Evolutionary conservation across 2,797 vertebrate species (phyloP).

Genomic region (Vespertilio murinus): DNA sequence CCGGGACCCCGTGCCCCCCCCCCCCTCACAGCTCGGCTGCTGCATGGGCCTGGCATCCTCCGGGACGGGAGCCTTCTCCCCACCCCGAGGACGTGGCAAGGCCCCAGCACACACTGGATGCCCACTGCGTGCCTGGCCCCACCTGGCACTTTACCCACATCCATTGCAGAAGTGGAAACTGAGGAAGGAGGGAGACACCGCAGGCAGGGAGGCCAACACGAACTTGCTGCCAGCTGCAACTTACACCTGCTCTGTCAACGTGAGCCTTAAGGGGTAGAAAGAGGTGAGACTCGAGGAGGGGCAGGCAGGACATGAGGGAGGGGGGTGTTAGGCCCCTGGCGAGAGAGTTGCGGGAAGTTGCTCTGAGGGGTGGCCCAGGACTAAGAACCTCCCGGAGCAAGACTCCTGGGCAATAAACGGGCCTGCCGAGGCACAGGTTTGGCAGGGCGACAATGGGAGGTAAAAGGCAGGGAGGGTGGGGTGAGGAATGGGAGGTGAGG

Average conservation of each 20-base stretch:
- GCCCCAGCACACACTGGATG: rapidly evolving
- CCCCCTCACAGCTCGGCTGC: neutral
- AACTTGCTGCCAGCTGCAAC: neutral
- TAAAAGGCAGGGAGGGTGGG: neutral
- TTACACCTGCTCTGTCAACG: neutral
- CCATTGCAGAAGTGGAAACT: neutral
- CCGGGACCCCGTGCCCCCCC: neutral
- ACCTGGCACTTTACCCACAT: neutral
- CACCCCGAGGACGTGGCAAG: rapidly evolving
- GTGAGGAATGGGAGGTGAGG: neutral
- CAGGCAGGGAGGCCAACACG: rapidly evolving
- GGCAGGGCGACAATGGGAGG: rapidly evolving
- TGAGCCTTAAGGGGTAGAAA: neutral
- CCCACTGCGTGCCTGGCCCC: neutral
- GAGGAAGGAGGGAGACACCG: neutral
- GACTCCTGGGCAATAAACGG: neutral
- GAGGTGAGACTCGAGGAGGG: neutral
- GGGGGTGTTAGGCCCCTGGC: neutral
- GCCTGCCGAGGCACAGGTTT: neutral
- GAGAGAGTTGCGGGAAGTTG: neutral
- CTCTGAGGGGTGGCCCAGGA: too few species aligned
- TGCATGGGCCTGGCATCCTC: neutral
- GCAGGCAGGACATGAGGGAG: too few species aligned
- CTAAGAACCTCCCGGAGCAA: neutral
- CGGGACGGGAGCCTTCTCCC: neutral